phyloP scores from a whole-genome alignment of 2,797 vertebrate genomes.

The Propithecus perrieri region DNA sequence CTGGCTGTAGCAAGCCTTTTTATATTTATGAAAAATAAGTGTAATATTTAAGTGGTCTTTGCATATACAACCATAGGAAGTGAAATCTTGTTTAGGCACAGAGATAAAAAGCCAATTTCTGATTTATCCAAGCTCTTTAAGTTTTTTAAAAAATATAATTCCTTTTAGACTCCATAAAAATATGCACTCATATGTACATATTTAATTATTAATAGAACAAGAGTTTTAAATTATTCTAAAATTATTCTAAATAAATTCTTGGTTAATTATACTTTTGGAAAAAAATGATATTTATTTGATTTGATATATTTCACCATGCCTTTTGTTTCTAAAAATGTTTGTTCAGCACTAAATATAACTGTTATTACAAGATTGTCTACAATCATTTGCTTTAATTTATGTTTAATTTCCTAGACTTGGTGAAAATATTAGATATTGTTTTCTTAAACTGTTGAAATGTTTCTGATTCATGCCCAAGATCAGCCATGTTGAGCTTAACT shows the following conservation, averaged over 20 bases:
- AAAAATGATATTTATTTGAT: not conserved
- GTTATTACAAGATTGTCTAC: not conserved
- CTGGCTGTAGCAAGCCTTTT: not conserved
- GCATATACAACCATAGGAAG: not conserved
- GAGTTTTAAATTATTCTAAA: not conserved
- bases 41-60: not conserved
- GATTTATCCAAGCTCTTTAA: not conserved
- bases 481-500: not conserved
- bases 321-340: not conserved
- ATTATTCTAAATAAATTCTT: not conserved
- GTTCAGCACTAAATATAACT: not conserved
- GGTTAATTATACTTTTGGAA: not conserved
- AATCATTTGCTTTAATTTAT: conserved; percentile 60
- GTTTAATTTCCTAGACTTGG: conserved; percentile 46
- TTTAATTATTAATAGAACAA: not conserved
- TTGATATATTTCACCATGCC: not conserved
- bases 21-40: not conserved
- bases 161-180: not conserved
- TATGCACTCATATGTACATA: not conserved
- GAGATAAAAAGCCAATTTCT: not conserved
- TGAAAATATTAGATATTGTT: conserved; percentile 69
- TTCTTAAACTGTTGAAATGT: not conserved
- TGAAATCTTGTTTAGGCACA: not conserved
- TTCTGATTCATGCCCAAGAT: not conserved
- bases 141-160: not conserved